phyloP scores from a whole-genome alignment of 2,113 vertebrate genomes.

The Azemiops feae region DNA sequence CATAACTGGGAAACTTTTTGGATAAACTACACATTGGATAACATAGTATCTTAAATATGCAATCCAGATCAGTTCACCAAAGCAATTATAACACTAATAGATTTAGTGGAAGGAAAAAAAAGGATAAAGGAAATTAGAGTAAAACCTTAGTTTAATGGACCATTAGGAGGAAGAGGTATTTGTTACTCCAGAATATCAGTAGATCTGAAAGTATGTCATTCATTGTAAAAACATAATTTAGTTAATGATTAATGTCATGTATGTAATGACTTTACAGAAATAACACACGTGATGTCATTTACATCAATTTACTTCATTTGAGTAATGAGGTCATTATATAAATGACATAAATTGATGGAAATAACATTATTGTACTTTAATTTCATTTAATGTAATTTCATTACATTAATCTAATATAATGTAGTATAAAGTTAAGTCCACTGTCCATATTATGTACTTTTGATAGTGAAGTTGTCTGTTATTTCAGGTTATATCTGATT shows the following conservation, averaged over 20 bases:
- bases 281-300: not conserved
- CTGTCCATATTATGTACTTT: not conserved
- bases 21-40: not conserved
- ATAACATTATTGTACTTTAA: not conserved
- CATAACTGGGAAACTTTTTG: not conserved
- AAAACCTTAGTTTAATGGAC: not conserved
- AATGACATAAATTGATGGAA: not conserved
- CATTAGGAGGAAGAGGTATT: not conserved
- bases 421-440: not conserved
- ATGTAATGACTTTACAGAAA: not conserved
- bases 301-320: not conserved
- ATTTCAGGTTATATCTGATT: not conserved
- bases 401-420: not conserved
- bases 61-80: not conserved
- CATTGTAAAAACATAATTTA: not conserved
- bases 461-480: not conserved
- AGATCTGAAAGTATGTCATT: not conserved
- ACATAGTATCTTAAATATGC: not conserved
- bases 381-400: not conserved
- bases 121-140: not conserved
- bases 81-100: not conserved
- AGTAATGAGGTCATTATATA: not conserved
- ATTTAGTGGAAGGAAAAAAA: not conserved
- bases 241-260: not conserved
- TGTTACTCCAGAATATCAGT: not conserved